Conservation (phyloP, 2,888 invertebrate genomes). For the Quadroppia sp. region DNA sequence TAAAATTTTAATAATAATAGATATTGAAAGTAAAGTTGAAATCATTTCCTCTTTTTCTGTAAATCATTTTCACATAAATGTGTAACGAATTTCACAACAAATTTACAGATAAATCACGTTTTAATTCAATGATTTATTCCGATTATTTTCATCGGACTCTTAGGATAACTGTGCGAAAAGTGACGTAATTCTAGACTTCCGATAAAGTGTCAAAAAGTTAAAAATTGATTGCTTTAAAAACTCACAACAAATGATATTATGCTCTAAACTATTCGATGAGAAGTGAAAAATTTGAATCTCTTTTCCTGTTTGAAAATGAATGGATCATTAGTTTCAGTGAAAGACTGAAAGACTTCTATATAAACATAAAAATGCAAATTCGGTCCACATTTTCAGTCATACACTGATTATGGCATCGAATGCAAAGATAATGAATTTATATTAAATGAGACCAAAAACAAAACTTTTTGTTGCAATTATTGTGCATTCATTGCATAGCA, state of each 20-base stretch:
- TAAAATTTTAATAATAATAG: background rate
- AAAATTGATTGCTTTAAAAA: constrained; percentile 25
- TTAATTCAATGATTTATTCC: constrained; percentile 31
- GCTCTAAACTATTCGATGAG: background rate
- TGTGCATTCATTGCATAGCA: too few relatives aligned
- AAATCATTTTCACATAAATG: constrained; percentile 20
- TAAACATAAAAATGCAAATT: constrained; percentile 9
- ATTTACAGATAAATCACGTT: constrained; percentile 12
- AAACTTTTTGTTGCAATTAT: background rate
- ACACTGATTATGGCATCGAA: background rate
- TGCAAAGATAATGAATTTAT: background rate
- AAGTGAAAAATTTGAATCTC: background rate
- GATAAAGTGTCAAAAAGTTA: constrained; percentile 27
- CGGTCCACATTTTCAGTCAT: background rate
- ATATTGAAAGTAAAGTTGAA: background rate
- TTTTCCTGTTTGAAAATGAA: constrained; percentile 6
- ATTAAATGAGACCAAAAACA: background rate
- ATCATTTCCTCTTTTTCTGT: background rate
- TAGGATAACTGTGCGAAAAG: background rate
- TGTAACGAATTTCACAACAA: background rate
- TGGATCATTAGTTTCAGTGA: background rate
- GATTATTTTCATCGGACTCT: background rate
- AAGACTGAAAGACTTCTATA: background rate
- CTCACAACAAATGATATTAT: background rate
- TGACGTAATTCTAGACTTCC: constrained; percentile 33